Evolutionary conservation across 2,797 vertebrate genomes (phyloP), one percentile per base, ranked within the genome.

Genomic region (Microctenopoma steveboyesi): DNA sequence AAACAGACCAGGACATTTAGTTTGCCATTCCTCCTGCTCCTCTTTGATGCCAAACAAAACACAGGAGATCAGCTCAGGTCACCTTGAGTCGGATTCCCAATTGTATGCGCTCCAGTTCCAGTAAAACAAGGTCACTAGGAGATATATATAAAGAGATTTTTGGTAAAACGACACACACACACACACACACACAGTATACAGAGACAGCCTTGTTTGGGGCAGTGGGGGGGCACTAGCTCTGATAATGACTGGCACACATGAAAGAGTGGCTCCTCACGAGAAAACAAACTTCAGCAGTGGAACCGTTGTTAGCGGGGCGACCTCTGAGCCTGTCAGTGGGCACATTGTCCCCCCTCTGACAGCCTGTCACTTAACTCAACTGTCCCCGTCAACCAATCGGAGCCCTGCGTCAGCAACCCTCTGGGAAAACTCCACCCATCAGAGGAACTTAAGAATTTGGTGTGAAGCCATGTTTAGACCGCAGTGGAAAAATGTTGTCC

Each of bases 201-300:
- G 69, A 87, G 78, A 81, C 65, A 51, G 79, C 83, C 81, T 82
- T 86, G 73, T 84, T 86, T 52, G 67, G 64, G 71, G 56, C 86
- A 67, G 86, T 30, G 50, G 73, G 89, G 89, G 78, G 86, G 70
- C 37, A 68, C 64, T 33, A 75, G 72, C 80, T 64, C 79, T 74
- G 71, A 64, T 92, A 92, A 91, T 92, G 83, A 91, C 85, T 84
- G 79, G 82, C 80, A 82, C 67, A 90, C 86, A 92, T 92, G 85
- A 92, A 93, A 92, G 75, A 74, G 69, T 54, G 69, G 81, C 78
- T 81, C 80, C 76, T 90, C 78, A 67, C 56, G 53, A 83, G 77
- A 88, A 88, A 87, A 82, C 75, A 89, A 91, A 91, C 83, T 83
- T 78, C 70, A 69, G 76, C 69, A 65, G 65, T 68, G 74, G 73